Evolutionary conservation across 37 sponge, comb jelly and placozoan genomes (phyloP).

Genomic region (Halichondria panicea): DNA sequence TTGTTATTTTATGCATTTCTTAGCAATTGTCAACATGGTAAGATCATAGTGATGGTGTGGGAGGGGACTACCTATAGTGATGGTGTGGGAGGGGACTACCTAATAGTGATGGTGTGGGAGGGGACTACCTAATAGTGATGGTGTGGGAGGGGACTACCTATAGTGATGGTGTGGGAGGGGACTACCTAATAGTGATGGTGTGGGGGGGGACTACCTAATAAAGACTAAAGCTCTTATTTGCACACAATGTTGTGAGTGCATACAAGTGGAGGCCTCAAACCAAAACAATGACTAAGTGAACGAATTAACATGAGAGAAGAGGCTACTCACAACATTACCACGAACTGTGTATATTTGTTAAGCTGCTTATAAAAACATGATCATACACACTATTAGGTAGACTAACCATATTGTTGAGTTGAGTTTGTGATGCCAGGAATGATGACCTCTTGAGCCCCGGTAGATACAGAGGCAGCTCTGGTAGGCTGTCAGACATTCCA

Average conservation of each 20-base stretch:
- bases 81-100: not conserved
- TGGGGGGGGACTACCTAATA: no score
- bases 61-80: not conserved
- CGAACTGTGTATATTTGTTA: not conserved
- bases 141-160: not conserved
- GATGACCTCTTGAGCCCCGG: slow-evolving; percentile 61
- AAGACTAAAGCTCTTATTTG: no score
- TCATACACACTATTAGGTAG: not conserved
- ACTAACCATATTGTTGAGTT: slow-evolving; percentile 57
- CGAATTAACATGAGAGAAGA: no score
- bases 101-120: not conserved
- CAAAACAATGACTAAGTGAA: no score
- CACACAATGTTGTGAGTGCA: no score
- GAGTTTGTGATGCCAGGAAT: slow-evolving; percentile 43
- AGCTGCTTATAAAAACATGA: not conserved
- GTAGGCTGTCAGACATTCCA: not conserved
- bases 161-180: not conserved
- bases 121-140: not conserved
- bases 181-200: no score
- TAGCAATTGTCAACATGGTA: not conserved
- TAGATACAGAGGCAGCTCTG: slow-evolving; percentile 28
- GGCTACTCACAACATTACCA: no score
- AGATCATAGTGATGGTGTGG: not conserved
- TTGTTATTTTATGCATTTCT: not conserved
- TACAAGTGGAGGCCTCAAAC: no score